Base-by-base conservation (phyloP, 2,113 vertebrate species). In the Oceanites oceanicus region DNA sequence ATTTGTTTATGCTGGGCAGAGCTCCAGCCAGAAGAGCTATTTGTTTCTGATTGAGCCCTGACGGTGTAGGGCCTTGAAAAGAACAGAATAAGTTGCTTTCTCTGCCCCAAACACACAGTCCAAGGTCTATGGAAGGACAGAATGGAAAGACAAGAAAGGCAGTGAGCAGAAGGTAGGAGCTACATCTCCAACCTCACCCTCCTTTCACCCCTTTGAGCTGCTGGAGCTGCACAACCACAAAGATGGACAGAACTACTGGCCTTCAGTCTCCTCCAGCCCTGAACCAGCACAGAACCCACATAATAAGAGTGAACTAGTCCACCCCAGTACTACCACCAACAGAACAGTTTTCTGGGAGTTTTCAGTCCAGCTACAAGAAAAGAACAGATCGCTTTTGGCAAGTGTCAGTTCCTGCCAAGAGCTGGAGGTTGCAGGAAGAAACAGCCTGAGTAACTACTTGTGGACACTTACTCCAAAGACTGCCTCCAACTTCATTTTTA, bases 1-100 rank as follows among this genome's bases (percentile, higher is more conserved):
- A 68, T 92, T 96, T 96, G 94, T 97, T 97, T 97, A 94, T 76
- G 45, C 89, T 91, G 91, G 97, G 96, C 96, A 95, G 85, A 91
- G 66, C 77, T 95, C 96, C 95, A 97, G 66, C 77, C 71, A 82
- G 74, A 95, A 88, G 56, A 96, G 55, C 66, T 92, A 17, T 96
- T 97, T 95, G 91, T 62, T 95, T 90, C 93, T 95, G 83, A 62
- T 1, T 45, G 50, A 92, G 71, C 77, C 50, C 74, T 63, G 20
- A 76, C 84, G 76, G 25, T 14, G 32, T 13, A 95, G 45, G 38
- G 73, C 77, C 73, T 78, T 73, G 71, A 78, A 91, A 82, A 92
- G 85, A 88, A 59, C 27, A 72, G 52, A 94, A 5, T 18, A 70
- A 96, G 23, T 73, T 82, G 85, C 78, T 73, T 87, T 91, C 62